Base-by-base conservation (phyloP, 2,113 vertebrate genomes). In the Sciurus niger region DNA sequence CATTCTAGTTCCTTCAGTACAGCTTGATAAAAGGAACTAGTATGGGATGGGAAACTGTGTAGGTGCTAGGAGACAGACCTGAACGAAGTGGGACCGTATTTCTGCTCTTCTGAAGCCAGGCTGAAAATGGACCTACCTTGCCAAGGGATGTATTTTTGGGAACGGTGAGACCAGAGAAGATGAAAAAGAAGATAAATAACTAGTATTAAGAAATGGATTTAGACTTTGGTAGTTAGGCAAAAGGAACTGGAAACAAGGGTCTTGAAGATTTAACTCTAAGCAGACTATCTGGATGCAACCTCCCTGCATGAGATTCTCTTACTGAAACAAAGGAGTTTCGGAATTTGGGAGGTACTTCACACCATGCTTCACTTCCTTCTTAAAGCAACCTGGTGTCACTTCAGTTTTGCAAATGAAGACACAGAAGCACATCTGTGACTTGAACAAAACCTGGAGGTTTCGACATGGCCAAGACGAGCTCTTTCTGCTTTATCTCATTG, bases 261-360 rank as follows among this genome's bases (percentile, higher is more conserved):
- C 22, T 8, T 2, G 4, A 58, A 97, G 58, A 73, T 51, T n/a
- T 30, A 76, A 9, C 46, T 48, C 24, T 37, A 77, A 58, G 67
- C 67, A 68, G 67, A 65, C 10, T 34, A 12, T 79, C n/a, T 51
- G 30, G 28, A 25, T 22, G 6, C 25, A 55, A 30, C 53, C 24
- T 43, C 14, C 30, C 24, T 0, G 2, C 2, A 4, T 74, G 8
- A 8, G 48, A 32, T 9, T 28, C 0, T 60, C 8, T 79, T 7
- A 8, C 51, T 18, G 43, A 82, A 13, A 58, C 6, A 10, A 72
- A 0, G 70, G 51, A 67, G 74, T 70, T 10, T 20, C 70, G 80
- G 53, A 83, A 30, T 72, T 83, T 34, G 34, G 78, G 37, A 79
- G 25, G 16, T 46, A 18, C 2, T 65, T 90, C 30, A 34, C 2